A percentile compares a stretch with the other conserved stretches of the same genome.
Conservation (phyloP, 2,888 invertebrate genomes). For the Blastobasis adustella region DNA sequence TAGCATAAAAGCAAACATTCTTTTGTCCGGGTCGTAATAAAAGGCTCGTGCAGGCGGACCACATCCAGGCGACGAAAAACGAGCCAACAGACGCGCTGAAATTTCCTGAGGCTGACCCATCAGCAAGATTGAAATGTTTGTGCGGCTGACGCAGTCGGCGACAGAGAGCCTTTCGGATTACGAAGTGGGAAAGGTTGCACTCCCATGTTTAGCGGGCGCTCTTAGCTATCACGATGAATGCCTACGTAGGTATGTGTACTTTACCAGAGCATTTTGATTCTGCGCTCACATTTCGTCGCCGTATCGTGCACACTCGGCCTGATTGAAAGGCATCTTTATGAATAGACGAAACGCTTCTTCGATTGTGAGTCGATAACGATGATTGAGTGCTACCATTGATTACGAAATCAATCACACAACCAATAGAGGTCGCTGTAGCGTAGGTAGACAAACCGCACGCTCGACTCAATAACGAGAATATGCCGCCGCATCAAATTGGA, state of each 20-base stretch:
- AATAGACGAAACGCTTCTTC: slow-evolving; percentile 7
- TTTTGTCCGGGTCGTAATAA: slow-evolving; percentile 2
- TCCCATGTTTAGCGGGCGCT: too few species aligned
- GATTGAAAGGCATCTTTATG: background rate
- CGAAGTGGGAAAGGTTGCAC: too few species aligned
- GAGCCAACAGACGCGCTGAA: background rate
- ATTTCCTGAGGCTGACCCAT: slow-evolving; percentile 21
- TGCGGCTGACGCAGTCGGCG: slow-evolving; percentile 21
- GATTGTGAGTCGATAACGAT: slow-evolving; percentile 6
- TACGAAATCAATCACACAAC: slow-evolving; percentile 12
- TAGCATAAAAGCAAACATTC: slow-evolving; percentile 9
- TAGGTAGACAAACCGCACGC: background rate
- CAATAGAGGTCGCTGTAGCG: slow-evolving; percentile 2
- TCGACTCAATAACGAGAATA: slow-evolving; percentile 1
- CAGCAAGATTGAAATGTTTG: slow-evolving; percentile 47
- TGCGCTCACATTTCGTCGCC: too few species aligned
- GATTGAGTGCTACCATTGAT: slow-evolving; percentile 17
- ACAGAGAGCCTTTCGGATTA: slow-evolving; percentile 34
- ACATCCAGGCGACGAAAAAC: background rate
- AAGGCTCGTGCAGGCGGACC: background rate
- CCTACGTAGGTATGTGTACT: too few species aligned
- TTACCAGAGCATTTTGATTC: too few species aligned
- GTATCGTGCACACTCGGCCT: too few species aligned
- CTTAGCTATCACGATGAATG: too few species aligned
- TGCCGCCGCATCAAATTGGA: background rate